A percentile compares a stretch with the other conserved stretches of the same genome.
phyloP scores from a whole-genome alignment of 2,797 vertebrate genomes.

The Brachyrhaphis roseni region DNA sequence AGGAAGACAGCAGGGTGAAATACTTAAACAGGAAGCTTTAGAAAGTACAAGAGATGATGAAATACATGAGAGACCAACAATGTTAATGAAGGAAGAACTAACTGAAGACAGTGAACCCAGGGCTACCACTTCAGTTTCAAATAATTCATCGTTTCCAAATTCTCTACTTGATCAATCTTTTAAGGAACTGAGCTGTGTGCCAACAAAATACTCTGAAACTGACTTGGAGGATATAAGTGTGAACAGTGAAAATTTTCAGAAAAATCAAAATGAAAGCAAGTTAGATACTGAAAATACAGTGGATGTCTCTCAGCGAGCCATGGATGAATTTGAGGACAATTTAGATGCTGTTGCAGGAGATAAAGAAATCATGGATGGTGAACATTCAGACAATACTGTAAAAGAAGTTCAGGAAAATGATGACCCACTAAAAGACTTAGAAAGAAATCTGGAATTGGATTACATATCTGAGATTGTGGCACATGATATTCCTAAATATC shows the following conservation, averaged over 20 bases:
- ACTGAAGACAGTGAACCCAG: background rate
- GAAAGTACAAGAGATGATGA: background rate
- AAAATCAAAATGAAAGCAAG: slow-evolving; percentile 2
- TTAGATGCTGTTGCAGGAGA: background rate
- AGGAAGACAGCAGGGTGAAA: background rate
- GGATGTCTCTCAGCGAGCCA: too few relatives aligned
- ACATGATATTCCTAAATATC: slow-evolving; percentile 6
- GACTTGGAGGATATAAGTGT: background rate
- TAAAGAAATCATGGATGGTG: background rate
- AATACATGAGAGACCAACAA: background rate
- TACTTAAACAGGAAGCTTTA: background rate
- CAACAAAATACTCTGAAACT: background rate
- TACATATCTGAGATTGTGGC: background rate
- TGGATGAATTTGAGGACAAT: background rate
- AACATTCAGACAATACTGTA: background rate
- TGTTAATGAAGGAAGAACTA: slow-evolving; percentile 2
- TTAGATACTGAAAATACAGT: background rate
- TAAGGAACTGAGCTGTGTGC: background rate
- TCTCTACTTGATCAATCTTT: background rate
- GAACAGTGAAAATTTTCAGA: background rate
- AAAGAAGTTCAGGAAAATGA: background rate
- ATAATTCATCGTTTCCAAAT: background rate
- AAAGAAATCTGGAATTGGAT: background rate
- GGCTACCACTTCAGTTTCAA: background rate
- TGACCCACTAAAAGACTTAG: background rate